A percentile compares a stretch with the other conserved stretches of the same genome.
Conservation (phyloP, 2,113 vertebrate species). For the Sus scrofa region DNA sequence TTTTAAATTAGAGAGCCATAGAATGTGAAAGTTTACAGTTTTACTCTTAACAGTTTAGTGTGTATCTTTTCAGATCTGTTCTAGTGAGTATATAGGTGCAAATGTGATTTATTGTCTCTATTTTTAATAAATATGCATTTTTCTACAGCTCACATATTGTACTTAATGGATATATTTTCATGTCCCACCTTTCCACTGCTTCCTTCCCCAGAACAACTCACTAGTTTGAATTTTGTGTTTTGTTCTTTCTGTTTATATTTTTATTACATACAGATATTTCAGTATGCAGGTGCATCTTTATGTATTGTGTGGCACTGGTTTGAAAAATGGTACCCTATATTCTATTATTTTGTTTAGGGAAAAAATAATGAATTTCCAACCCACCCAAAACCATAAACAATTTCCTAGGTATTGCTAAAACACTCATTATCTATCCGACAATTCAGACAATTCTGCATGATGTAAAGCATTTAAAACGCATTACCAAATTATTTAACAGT, state of each 20-base stretch:
- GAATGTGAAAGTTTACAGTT: background rate
- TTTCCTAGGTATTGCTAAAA: slow-evolving; percentile 9
- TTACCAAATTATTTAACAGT: slow-evolving; percentile 7
- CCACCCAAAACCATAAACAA: background rate
- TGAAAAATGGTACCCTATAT: background rate
- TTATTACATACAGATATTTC: slow-evolving; percentile 26
- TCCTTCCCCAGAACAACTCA: background rate
- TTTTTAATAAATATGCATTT: slow-evolving; percentile 38
- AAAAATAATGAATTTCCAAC: background rate
- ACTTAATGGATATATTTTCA: background rate
- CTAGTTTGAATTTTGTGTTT: slow-evolving; percentile 56
- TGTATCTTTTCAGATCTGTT: slow-evolving; percentile 22
- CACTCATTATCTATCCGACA: background rate
- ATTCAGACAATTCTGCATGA: slow-evolving; percentile 36
- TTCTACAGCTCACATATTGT: slow-evolving; percentile 9
- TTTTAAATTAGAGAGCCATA: background rate
- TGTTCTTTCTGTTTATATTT: background rate
- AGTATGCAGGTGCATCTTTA: background rate
- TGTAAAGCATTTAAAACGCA: slow-evolving; percentile 41
- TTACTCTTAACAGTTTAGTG: background rate
- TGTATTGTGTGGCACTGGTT: background rate
- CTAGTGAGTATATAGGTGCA: background rate
- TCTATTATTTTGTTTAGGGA: slow-evolving; percentile 17
- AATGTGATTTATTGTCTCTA: background rate
- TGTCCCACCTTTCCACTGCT: background rate